Evolutionary conservation across 2,888 invertebrate species (phyloP), one percentile per base, ranked within the genome.

Genomic region (Pteria penguin): DNA sequence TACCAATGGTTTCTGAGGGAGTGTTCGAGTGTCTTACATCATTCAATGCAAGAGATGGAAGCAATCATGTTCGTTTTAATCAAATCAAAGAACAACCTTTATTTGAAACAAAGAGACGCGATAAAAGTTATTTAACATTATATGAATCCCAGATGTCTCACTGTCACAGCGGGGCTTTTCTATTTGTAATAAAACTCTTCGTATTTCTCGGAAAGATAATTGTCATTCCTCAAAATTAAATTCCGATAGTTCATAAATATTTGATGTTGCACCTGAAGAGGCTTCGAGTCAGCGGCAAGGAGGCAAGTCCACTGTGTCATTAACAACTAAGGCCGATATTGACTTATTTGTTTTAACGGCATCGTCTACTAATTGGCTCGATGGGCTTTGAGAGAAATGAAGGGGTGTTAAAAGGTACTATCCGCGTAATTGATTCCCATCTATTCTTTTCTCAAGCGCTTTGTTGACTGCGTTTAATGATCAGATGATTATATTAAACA

Each of bases 211-310:
- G 55, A 29, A 32, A 26, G 68, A 68, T 57, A 57, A 68, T 57
- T 68, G 68, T 68, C 55, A 57, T 70, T 45, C 24, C 45, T 61
- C 54, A 31, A 73, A 67, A 73, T 73, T 68, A 67, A 73, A 73
- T 73, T 73, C 67, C 67, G 60, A 67, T 61, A 61, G 57, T 73
- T 73, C 67, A 73, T 73, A 67, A 73, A 73, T 67, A 67, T 67
- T 67, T 67, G 52, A 61, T 67, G 52, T 26, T 36, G 52, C 67
- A 67, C 73, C 73, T 67, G 67, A 67, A 45, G 67, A 58, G 29
- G 45, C 45, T 18, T 45, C 57, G 29, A 36, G 29, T 70, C 57
- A 18, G 11, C 22, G 61, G n/a, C n/a, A 32, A 60, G 27, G 61
- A 60, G 70, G 36, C 61, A 60, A 70, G 26, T 36, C 27, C 8